These are phyloP conservation scores for Ophiothrix spiculata DNA, from an alignment of 35 echinoderm and acorn worm species.

Conservation along the genomic window DNA sequence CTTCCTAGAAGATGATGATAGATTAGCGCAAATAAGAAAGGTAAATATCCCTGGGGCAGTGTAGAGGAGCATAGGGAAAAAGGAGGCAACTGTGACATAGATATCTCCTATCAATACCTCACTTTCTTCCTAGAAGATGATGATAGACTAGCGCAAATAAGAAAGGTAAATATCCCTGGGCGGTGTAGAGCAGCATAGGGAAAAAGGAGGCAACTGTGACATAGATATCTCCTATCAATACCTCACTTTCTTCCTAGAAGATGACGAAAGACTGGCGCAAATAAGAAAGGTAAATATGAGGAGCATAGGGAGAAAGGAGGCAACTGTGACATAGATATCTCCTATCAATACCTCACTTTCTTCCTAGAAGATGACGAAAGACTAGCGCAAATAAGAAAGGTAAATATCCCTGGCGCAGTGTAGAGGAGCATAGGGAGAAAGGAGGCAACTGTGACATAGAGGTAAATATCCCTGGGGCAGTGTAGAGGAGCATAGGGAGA, in stretches of 20 bases:
- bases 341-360: slow-evolving; percentile 92
- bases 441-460: slow-evolving; percentile 93
- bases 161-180: slow-evolving; percentile 45
- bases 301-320: slow-evolving; percentile 91
- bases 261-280: slow-evolving; percentile 63
- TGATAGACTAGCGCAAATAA: slow-evolving; percentile 50
- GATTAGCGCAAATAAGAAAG: slow-evolving; percentile 64
- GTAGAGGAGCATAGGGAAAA: slow-evolving; percentile 82
- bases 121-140: slow-evolving; percentile 91
- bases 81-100: slow-evolving; percentile 86
- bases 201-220: slow-evolving; percentile 90
- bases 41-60: too few relatives aligned
- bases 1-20: slow-evolving; percentile 86
- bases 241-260: slow-evolving; percentile 82
- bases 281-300: slow-evolving; percentile 67
- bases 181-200: slow-evolving; percentile 76
- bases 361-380: slow-evolving; percentile 86
- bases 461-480: too few relatives aligned
- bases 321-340: slow-evolving; percentile 86
- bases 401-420: slow-evolving; percentile 8
- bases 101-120: slow-evolving; percentile 87
- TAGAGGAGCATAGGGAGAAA: slow-evolving; percentile 84
- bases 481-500: slow-evolving; percentile 87
- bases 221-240: slow-evolving; percentile 90
- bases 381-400: slow-evolving; percentile 69